Percentiles rank a stretch among this genome's conserved stretches.
Evolutionary conservation across 2,797 vertebrate species (phyloP).

Genomic region (Champsocephalus esox): DNA sequence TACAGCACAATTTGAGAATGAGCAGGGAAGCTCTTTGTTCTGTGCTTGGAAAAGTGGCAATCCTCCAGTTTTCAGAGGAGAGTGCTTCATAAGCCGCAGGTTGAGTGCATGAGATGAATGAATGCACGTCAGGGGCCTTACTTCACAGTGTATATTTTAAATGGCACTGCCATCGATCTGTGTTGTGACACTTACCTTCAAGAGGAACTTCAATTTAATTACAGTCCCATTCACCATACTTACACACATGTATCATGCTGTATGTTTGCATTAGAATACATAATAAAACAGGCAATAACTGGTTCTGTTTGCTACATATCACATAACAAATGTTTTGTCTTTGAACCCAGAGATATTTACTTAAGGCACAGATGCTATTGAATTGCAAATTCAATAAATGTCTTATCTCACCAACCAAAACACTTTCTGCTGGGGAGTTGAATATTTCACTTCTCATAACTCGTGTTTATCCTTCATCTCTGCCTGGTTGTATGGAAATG

Average conservation of each 20-base stretch:
- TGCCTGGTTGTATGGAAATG: constrained; percentile 19
- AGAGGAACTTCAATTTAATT: neutral
- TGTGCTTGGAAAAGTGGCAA: constrained; percentile 47
- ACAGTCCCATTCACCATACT: neutral
- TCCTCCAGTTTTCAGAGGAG: constrained; percentile 29
- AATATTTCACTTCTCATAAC: no score
- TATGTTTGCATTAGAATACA: constrained; percentile 20
- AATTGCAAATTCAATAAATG: neutral
- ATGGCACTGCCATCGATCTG: neutral
- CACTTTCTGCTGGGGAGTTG: neutral
- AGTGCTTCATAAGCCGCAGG: constrained; percentile 18
- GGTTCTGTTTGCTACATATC: constrained; percentile 28
- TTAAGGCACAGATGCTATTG: constrained; percentile 9
- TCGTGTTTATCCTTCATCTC: neutral
- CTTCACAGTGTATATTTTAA: neutral
- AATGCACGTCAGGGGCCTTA: constrained; percentile 19
- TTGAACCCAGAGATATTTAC: constrained; percentile 38
- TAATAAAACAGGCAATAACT: constrained; percentile 4
- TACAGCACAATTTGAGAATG: constrained; percentile 33
- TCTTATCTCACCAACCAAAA: neutral
- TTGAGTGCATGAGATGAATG: constrained; percentile 28
- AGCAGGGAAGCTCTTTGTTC: constrained; percentile 39
- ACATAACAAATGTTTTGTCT: constrained; percentile 15
- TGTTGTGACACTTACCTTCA: neutral
- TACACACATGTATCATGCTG: neutral